These are phyloP conservation scores for Scolanthus callimorphus DNA, from an alignment of 92 coral and sea anemone genomes.

Conservation along the genomic window DNA sequence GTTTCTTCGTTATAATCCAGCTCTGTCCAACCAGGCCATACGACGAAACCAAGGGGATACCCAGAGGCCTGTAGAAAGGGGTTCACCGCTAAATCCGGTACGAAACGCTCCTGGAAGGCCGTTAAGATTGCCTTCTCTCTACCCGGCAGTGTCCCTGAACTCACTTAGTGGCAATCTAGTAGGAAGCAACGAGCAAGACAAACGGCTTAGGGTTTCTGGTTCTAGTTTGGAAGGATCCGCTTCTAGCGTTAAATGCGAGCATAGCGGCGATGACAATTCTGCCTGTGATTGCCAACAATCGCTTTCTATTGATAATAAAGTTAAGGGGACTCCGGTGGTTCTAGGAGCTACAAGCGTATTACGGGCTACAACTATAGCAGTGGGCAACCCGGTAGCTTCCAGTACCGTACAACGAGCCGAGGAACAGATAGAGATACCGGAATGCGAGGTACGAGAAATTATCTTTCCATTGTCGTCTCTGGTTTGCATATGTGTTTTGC, in stretches of 20 bases:
- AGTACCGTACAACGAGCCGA: slow-evolving; percentile 57
- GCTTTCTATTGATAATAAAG: neutral
- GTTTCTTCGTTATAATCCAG: slow-evolving; percentile 56
- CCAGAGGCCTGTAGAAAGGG: slow-evolving; percentile 28
- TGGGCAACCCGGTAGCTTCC: slow-evolving; percentile 55
- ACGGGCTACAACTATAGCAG: slow-evolving; percentile 74
- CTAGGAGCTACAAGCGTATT: slow-evolving; percentile 70
- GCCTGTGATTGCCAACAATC: slow-evolving; percentile 1
- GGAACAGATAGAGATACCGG: slow-evolving; percentile 65
- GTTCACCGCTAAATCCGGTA: slow-evolving; percentile 23
- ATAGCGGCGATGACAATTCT: slow-evolving; percentile 8
- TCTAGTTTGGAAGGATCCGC: slow-evolving; percentile 7
- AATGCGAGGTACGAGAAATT: slow-evolving; percentile 54
- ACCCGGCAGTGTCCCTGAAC: slow-evolving; percentile 68
- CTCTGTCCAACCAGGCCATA: slow-evolving; percentile 27
- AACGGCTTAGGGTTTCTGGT: neutral
- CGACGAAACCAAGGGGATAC: slow-evolving; percentile 41
- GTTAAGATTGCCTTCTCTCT: slow-evolving; percentile 58
- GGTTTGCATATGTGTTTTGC: too few relatives aligned
- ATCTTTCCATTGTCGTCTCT: too few relatives aligned
- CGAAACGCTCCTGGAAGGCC: slow-evolving; percentile 50
- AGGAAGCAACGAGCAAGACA: neutral
- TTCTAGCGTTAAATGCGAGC: slow-evolving; percentile 26
- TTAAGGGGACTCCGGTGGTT: slow-evolving; percentile 67
- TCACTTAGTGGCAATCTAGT: slow-evolving; percentile 36